A percentile compares a stretch with the other conserved stretches of the same genome.
These are phyloP conservation scores for Biston stratarius DNA, from an alignment of 2,888 invertebrate genomes.

Conservation along the genomic window DNA sequence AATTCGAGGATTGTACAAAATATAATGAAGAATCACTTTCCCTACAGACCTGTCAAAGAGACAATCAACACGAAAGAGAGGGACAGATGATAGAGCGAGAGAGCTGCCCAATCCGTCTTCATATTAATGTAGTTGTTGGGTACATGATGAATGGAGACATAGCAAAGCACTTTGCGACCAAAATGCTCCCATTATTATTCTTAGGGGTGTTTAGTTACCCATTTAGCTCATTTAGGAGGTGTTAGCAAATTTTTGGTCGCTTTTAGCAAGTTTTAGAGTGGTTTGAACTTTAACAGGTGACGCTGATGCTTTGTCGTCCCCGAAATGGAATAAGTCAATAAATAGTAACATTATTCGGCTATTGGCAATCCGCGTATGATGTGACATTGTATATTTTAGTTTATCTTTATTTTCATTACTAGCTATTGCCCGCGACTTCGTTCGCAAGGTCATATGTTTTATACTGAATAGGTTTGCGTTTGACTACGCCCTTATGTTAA, in stretches of 20 bases:
- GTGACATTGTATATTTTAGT: not conserved
- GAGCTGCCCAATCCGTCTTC: slow-evolving; percentile 72
- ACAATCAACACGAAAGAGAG: slow-evolving; percentile 35
- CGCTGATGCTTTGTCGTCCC: slow-evolving; percentile 5
- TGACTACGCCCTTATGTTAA: too few relatives aligned
- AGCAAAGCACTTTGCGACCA: slow-evolving; percentile 81
- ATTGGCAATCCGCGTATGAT: too few relatives aligned
- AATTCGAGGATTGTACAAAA: not conserved
- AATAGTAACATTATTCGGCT: not conserved
- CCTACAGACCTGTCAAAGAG: slow-evolving; percentile 58
- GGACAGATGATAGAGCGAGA: slow-evolving; percentile 52
- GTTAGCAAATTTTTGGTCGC: slow-evolving; percentile 49
- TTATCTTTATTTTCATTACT: not conserved
- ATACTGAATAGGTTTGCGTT: too few relatives aligned
- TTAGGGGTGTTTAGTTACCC: slow-evolving; percentile 70
- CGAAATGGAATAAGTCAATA: not conserved
- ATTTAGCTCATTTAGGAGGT: slow-evolving; percentile 63
- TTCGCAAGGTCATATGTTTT: too few relatives aligned
- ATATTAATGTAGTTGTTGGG: slow-evolving; percentile 74
- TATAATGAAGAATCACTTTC: not conserved
- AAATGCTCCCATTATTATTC: slow-evolving; percentile 76
- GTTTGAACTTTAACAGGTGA: slow-evolving; percentile 24
- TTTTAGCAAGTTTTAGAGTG: slow-evolving; percentile 28
- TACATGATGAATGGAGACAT: slow-evolving; percentile 80
- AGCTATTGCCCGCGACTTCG: too few relatives aligned